phyloP scores from a whole-genome alignment of 2,797 vertebrate genomes.

The Arrhamphus sclerolepis region DNA sequence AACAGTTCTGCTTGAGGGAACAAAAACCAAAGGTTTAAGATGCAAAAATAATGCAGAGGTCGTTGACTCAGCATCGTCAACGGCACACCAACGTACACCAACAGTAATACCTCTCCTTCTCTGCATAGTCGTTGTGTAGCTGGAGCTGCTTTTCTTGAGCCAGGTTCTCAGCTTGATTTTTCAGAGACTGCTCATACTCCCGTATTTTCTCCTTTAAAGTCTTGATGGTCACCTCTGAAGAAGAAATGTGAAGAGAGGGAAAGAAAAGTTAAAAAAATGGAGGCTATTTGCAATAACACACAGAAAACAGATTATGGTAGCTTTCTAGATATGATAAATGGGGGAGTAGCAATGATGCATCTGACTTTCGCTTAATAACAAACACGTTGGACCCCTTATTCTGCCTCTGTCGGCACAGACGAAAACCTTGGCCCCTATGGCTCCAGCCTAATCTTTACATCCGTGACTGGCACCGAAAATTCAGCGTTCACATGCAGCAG shows the following conservation, averaged over 20 bases:
- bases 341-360: constrained; percentile 37
- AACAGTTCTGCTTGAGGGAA: constrained; percentile 32
- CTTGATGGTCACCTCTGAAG: constrained; percentile 97
- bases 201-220: constrained; percentile 99
- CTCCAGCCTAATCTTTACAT: constrained; percentile 64
- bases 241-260: background rate
- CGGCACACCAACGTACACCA: background rate
- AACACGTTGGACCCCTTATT: constrained; percentile 51
- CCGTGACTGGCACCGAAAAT: constrained; percentile 52
- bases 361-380: constrained; percentile 57
- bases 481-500: constrained; percentile 49
- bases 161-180: constrained; percentile 94
- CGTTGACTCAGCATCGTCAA: constrained; percentile 23
- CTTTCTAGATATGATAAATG: constrained; percentile 40
- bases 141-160: constrained; percentile 96
- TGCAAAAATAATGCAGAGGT: constrained; percentile 43
- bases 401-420: constrained; percentile 53
- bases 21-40: constrained; percentile 41
- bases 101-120: constrained; percentile 90
- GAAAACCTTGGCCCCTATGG: constrained; percentile 37
- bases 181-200: constrained; percentile 97
- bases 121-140: constrained; percentile 96
- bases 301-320: constrained; percentile 1
- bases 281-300: constrained; percentile 9
- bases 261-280: constrained; percentile 5